Conservation (phyloP, 2,888 invertebrate genomes). For the Harpalus rufipes region DNA sequence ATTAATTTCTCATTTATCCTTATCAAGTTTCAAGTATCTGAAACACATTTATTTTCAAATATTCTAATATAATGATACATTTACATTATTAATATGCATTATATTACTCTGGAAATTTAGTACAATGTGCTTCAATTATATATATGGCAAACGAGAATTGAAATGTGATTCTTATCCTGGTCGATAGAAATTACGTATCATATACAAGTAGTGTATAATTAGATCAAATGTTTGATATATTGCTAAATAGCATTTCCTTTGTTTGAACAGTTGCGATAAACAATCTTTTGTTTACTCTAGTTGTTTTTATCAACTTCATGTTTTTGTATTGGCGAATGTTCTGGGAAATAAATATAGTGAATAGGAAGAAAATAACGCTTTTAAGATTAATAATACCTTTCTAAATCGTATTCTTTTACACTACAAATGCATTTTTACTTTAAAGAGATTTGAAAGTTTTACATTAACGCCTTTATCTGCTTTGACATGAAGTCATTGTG, state of each 20-base stretch:
- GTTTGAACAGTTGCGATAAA: conserved; percentile 19
- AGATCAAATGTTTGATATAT: neutral
- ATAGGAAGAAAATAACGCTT: neutral
- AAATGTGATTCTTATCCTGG: too few relatives aligned
- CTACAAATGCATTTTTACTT: neutral
- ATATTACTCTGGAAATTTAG: neutral
- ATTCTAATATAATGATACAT: conserved; percentile 18
- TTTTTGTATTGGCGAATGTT: neutral
- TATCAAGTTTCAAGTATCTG: neutral
- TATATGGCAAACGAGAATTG: too few relatives aligned
- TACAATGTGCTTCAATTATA: neutral
- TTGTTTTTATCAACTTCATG: neutral
- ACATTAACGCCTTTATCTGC: neutral
- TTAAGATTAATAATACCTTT: neutral
- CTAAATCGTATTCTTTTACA: neutral
- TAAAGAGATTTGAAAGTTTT: neutral
- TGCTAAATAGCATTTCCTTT: neutral
- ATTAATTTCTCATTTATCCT: conserved; percentile 40
- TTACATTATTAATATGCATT: conserved; percentile 22
- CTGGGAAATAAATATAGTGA: neutral
- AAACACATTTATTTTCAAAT: conserved; percentile 13
- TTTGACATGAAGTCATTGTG: neutral
- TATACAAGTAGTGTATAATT: neutral
- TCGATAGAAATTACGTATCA: too few relatives aligned
- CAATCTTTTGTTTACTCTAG: conserved; percentile 11